Evolutionary conservation across 2,888 invertebrate genomes (phyloP), one percentile per base, ranked within the genome.

Genomic region (Agapostemon virescens): DNA sequence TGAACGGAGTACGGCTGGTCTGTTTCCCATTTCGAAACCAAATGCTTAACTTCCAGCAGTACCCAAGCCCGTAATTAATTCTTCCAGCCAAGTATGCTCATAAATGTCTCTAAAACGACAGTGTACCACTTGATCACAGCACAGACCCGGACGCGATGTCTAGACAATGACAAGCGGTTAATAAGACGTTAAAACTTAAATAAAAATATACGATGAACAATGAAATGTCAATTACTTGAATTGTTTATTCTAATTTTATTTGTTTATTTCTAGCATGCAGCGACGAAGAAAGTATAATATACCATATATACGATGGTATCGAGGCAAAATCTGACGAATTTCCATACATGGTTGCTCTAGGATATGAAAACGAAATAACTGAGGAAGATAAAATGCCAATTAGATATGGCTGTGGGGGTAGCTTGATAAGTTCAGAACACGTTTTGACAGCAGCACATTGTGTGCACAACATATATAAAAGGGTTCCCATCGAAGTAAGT

Each of bases 381-480:
- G 67, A 79, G 0, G 74, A 86, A 11, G 69, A 73, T 13, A 20
- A 74, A 11, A 74, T 77, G 49, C 15, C 63, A 5, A 84, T 91
- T 1, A 82, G 73, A 55, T 92, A 92, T 42, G 71, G 63, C 2
- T 92, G 92, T 64, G 92, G 92, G 0, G 92, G 92, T 20, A 89
- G 90, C 20, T 83, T 92, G 70, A 91, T 92, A 70, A 89, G 91
- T 0, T 36, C 81, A 2, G 80, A 84, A 42, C 88, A 90, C 40
- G 86, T 92, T 5, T 79, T 92, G 9, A 92, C 92, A 0, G 92
- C 92, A 5, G 92, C 92, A 6, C 92, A 92, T 72, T 92, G 92
- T 69, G 90, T 92, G 26, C 89, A 49, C 38, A 92, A 91, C 74
- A 40, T 88, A 15, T 52, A 90, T 17, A 82, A 88, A 6, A 67